These are phyloP conservation scores for Trogon melanurus DNA, from an alignment of 2,113 vertebrate genomes.

Conservation along the genomic window DNA sequence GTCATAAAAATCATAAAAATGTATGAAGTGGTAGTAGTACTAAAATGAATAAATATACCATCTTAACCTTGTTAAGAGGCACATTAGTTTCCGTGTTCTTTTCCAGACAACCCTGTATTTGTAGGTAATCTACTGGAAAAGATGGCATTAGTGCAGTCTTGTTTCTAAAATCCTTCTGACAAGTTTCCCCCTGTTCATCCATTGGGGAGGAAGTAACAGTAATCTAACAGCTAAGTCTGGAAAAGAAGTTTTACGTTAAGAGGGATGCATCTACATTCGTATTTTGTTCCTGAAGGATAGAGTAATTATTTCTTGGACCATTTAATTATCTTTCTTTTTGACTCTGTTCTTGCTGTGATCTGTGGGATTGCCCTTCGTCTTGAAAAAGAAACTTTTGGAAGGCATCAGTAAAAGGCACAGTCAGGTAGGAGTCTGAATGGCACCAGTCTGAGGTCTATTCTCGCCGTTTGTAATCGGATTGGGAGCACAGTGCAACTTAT, in stretches of 20 bases:
- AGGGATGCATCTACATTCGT: not conserved
- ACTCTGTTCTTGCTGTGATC: not conserved
- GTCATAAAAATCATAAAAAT: not conserved
- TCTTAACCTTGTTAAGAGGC: not conserved
- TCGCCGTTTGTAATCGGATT: not conserved
- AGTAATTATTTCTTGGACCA: not conserved
- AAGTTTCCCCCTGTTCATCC: not conserved
- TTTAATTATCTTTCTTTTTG: not conserved
- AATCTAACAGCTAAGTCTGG: not conserved
- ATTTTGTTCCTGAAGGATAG: not conserved
- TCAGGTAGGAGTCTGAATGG: not conserved
- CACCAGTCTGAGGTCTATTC: not conserved
- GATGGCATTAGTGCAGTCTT: not conserved
- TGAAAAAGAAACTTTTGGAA: not conserved
- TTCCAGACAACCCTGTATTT: not conserved
- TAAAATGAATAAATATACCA: not conserved
- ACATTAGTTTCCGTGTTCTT: not conserved
- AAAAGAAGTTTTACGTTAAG: not conserved
- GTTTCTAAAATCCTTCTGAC: not conserved
- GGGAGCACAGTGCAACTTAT: not conserved
- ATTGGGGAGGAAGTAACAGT: not conserved
- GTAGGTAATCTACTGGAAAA: not conserved
- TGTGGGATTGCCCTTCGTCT: not conserved
- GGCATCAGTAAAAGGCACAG: not conserved
- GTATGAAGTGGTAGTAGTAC: not conserved